Evolutionary conservation across 1,140 invertebrate genomes (phyloP).

Genomic region (Drosophila mayri): DNA sequence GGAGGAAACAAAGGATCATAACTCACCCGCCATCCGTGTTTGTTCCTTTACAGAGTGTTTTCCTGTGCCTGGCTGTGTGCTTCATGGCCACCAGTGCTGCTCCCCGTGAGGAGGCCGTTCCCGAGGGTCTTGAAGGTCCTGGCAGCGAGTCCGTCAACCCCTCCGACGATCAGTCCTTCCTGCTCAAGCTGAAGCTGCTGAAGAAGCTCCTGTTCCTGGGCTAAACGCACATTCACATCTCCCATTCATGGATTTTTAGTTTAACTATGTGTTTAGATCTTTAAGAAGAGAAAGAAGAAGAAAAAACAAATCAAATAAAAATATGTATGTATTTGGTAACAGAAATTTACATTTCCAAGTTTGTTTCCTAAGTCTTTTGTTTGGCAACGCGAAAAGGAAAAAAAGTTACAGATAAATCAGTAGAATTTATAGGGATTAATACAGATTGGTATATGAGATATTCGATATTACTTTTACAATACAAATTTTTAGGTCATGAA

Average conservation of each 20-base stretch:
- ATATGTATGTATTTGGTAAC: constrained; percentile 26
- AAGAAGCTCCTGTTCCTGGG: constrained; percentile 79
- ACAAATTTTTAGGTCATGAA: not conserved
- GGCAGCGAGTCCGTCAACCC: constrained; percentile 66
- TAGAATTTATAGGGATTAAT: not conserved
- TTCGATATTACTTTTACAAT: not conserved
- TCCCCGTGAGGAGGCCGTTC: constrained; percentile 77
- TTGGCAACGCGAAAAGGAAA: not conserved
- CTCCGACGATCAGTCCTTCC: constrained; percentile 71
- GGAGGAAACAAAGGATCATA: constrained; percentile 3
- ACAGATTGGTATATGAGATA: not conserved
- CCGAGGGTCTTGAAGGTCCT: constrained; percentile 74
- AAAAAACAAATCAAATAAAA: constrained; percentile 28
- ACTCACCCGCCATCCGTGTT: constrained; percentile 17
- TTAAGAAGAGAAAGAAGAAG: constrained; percentile 25
- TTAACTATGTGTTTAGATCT: constrained; percentile 49
- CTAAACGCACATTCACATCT: constrained; percentile 28
- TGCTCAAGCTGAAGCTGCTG: constrained; percentile 74
- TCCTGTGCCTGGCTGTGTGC: constrained; percentile 72
- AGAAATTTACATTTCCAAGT: constrained; percentile 5
- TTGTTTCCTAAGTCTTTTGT: constrained; percentile 36
- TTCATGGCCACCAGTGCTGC: constrained; percentile 63
- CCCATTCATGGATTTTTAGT: constrained; percentile 35
- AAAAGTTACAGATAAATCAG: not conserved
- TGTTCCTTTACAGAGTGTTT: constrained; percentile 59